Percentiles rank a stretch among this genome's conserved stretches.
Conservation (phyloP, 2,888 invertebrate species). For the Caradrina kadenii region DNA sequence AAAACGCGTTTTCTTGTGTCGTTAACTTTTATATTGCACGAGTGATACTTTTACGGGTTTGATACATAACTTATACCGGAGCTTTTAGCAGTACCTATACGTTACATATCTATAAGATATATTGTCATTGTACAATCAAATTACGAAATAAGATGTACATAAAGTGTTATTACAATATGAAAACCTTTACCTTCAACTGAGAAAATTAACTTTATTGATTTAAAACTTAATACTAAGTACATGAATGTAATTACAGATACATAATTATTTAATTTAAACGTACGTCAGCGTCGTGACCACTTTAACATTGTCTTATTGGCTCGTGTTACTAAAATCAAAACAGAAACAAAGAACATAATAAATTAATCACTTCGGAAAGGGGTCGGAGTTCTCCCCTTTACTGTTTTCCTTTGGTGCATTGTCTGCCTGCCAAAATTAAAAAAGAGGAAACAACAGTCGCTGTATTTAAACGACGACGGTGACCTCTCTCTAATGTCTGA, state of each 20-base stretch:
- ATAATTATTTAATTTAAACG: not conserved
- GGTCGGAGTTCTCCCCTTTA: constrained; percentile 84
- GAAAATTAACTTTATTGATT: not conserved
- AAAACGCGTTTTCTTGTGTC: constrained; percentile 91
- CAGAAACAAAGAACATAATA: constrained; percentile 89
- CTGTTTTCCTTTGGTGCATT: constrained; percentile 89
- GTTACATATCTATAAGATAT: constrained; percentile 20
- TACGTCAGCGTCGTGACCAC: constrained; percentile 22
- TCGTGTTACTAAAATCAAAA: constrained; percentile 83
- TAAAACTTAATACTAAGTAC: not conserved
- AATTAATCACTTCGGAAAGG: constrained; percentile 88
- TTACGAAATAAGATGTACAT: not conserved
- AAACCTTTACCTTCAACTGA: not conserved
- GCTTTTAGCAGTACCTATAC: constrained; percentile 59
- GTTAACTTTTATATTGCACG: constrained; percentile 91
- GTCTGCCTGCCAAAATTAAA: constrained; percentile 89
- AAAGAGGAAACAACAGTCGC: constrained; percentile 84
- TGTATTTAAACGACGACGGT: constrained; percentile 79
- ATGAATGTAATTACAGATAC: not conserved
- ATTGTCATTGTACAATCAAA: not conserved
- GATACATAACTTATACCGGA: constrained; percentile 86
- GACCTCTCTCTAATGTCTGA: constrained; percentile 74
- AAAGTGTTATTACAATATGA: not conserved
- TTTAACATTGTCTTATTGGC: constrained; percentile 64
- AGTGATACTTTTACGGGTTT: constrained; percentile 90